Conservation (phyloP, 1,140 invertebrate genomes). For the Macrotrachela quadricornifera region DNA sequence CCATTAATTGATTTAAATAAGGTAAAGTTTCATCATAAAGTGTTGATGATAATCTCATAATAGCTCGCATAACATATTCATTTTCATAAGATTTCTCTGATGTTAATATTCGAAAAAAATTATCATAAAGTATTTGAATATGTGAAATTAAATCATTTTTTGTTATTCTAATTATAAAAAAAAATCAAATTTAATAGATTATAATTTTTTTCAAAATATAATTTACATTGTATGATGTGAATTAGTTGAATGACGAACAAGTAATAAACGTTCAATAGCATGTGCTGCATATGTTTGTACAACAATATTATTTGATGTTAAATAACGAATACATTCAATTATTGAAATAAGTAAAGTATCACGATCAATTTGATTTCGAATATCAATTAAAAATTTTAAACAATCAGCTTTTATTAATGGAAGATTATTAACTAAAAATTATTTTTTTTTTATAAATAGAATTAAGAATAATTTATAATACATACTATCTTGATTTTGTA, state of each 20-base stretch:
- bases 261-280: constrained; percentile 49
- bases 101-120: constrained; percentile 50
- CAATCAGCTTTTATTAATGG: neutral
- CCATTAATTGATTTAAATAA: constrained; percentile 50
- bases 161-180: constrained; percentile 13
- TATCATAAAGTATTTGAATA: constrained; percentile 43
- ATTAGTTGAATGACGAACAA: neutral
- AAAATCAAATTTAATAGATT: too few relatives aligned
- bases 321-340: constrained; percentile 52
- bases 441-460: neutral
- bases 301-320: constrained; percentile 48
- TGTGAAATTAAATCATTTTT: constrained; percentile 21
- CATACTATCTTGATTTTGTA: constrained; percentile 38
- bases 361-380: constrained; percentile 30
- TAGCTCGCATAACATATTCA: constrained; percentile 73
- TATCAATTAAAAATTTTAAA: constrained; percentile 29
- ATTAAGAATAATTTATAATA: too few relatives aligned
- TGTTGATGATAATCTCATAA: constrained; percentile 63
- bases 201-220: too few relatives aligned
- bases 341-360: constrained; percentile 43
- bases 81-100: constrained; percentile 60
- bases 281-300: constrained; percentile 83
- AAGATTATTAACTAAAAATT: constrained; percentile 10
- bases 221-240: neutral
- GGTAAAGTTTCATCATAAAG: constrained; percentile 60